Base-by-base conservation (phyloP, 2,113 vertebrate genomes). In the Merops nubicus region DNA sequence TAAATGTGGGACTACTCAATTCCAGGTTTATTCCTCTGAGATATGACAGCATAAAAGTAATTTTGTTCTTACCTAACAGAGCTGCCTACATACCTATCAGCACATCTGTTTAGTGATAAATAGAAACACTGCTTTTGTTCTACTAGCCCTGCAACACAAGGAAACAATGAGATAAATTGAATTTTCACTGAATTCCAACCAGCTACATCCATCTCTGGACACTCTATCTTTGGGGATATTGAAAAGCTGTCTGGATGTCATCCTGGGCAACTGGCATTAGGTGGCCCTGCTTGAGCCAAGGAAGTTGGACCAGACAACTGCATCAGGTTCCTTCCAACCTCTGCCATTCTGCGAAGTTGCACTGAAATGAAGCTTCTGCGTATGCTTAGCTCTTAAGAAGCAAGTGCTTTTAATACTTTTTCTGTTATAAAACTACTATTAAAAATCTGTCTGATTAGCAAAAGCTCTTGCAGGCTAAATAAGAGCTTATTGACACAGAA, bases 391-490 rank as follows among this genome's bases (percentile, higher is more conserved):
- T 86, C 91, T 93, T 40, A 54, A 65, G 48, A 95, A 89, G 60
- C 63, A 81, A 65, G 16, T 75, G 54, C 29, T 80, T 68, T 48
- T 89, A 43, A 95, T 62, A 59, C 53, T 91, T 80, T 80, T 92
- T 60, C 72, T 92, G 67, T 77, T 80, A 65, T 79, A 57, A 60
- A 78, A 82, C 92, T 93, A 43, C 63, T 88, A 63, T 45, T 93
- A 88, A 95, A 96, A 96, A 89, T 77, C 68, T 54, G 73, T 62
- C 34, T 91, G 60, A 84, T 91, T 48, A 91, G 92, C 78, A 87
- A 74, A 81, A 91, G 48, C 79, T 57, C 54, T 89, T 73, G 88
- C 63, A 84, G 77, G 77, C 80, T 85, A 89, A 96, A 81, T 62
- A 69, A 94, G 63, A 64, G 31, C 29, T 88, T 63, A 21, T 69